Conservation (phyloP, 2,888 invertebrate genomes). For the Diarsia brunnea region DNA sequence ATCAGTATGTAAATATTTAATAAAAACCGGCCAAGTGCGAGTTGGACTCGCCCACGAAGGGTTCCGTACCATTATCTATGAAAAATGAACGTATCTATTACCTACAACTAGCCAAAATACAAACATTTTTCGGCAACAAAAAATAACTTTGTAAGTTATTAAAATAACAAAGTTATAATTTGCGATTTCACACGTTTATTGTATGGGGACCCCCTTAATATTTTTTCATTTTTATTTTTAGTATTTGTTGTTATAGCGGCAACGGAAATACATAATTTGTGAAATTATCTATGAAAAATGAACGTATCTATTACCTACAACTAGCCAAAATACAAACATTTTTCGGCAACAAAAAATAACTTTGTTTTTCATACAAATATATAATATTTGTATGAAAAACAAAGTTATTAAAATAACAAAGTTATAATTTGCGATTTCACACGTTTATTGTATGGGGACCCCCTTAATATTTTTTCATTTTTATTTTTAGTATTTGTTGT, state of each 20-base stretch:
- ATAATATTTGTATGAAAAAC: too few species aligned
- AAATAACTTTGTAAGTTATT: too few species aligned
- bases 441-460: constrained; percentile 44
- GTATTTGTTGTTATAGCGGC: constrained; percentile 51
- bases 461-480: constrained; percentile 44
- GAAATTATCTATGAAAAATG: constrained; percentile 38
- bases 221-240: constrained; percentile 43
- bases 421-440: constrained; percentile 47
- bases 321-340: constrained; percentile 49
- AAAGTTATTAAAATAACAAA: too few species aligned
- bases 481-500: constrained; percentile 47
- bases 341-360: constrained; percentile 48
- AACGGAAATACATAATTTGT: constrained; percentile 45
- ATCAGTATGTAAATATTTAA: constrained; percentile 53
- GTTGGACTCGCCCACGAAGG: constrained; percentile 21
- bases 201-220: constrained; percentile 44
- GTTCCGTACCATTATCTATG: constrained; percentile 31
- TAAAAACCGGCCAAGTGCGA: constrained; percentile 29
- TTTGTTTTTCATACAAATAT: constrained; percentile 51
- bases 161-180: constrained; percentile 47
- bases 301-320: constrained; percentile 51
- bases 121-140: constrained; percentile 45
- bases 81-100: constrained; percentile 47
- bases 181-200: constrained; percentile 46
- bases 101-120: constrained; percentile 51